Evolutionary conservation across 2,888 invertebrate genomes (phyloP).

Genomic region (Alloscopus bannaensis): DNA sequence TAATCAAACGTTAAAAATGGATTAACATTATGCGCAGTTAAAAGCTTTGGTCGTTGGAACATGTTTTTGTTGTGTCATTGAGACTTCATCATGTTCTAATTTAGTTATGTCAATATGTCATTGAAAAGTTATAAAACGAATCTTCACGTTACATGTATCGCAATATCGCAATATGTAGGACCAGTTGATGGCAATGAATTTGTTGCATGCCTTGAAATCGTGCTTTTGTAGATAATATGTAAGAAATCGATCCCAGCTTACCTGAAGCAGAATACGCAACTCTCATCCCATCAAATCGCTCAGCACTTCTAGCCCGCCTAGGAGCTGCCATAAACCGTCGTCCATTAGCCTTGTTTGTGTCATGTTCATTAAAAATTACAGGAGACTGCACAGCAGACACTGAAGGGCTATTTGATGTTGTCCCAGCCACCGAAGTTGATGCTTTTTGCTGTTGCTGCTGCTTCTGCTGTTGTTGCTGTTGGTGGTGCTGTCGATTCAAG

Average conservation of each 20-base stretch:
- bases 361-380: slow-evolving; percentile 71
- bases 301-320: slow-evolving; percentile 73
- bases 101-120: too few species aligned
- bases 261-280: slow-evolving; percentile 71
- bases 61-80: too few species aligned
- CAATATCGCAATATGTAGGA: too few species aligned
- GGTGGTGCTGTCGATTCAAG: slow-evolving; percentile 43
- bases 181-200: too few species aligned
- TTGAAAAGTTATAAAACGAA: too few species aligned
- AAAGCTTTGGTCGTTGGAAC: too few species aligned
- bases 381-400: slow-evolving; percentile 48
- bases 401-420: slow-evolving; percentile 35
- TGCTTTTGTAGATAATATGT: too few species aligned
- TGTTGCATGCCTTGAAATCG: too few species aligned
- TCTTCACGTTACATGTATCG: too few species aligned
- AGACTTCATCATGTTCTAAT: too few species aligned
- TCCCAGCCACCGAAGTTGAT: slow-evolving; percentile 20
- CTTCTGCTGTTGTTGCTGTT: slow-evolving; percentile 41
- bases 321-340: slow-evolving; percentile 70
- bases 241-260: slow-evolving; percentile 47
- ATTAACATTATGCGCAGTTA: too few species aligned
- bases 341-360: slow-evolving; percentile 66
- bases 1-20: too few species aligned
- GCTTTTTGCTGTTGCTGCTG: slow-evolving; percentile 25
- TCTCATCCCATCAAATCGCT: slow-evolving; percentile 74